These are phyloP conservation scores for Psittacula echo DNA, from an alignment of 2,797 vertebrate species.

Conservation along the genomic window DNA sequence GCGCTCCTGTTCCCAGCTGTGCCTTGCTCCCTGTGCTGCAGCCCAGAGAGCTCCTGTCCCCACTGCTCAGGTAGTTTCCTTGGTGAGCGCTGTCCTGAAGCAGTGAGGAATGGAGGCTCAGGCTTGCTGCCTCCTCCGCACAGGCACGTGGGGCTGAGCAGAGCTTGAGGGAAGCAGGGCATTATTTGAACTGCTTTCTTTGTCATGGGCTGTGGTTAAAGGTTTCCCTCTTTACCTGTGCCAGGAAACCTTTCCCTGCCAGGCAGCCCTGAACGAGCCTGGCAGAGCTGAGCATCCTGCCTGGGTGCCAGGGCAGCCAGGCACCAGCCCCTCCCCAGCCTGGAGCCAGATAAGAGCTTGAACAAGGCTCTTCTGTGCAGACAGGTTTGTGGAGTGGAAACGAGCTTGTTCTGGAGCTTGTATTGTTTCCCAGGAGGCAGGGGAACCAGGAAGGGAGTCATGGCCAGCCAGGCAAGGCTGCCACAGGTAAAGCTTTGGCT, in stretches of 20 bases:
- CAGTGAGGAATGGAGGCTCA: accelerated
- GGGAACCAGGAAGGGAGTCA: accelerated
- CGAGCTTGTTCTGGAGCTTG: background rate
- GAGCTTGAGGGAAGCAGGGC: background rate
- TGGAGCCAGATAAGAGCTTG: constrained; percentile 26
- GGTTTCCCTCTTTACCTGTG: constrained; percentile 20
- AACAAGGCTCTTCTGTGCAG: constrained; percentile 47
- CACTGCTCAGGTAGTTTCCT: background rate
- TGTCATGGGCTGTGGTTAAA: background rate
- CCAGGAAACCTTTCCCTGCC: background rate
- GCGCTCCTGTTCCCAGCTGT: background rate
- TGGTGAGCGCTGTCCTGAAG: background rate
- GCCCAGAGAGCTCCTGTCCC: background rate
- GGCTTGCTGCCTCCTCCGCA: background rate
- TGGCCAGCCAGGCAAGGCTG: background rate
- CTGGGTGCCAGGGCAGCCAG: background rate
- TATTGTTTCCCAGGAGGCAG: background rate
- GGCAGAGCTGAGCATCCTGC: background rate
- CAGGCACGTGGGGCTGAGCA: background rate
- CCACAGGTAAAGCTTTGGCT: background rate
- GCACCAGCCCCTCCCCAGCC: constrained; percentile 12
- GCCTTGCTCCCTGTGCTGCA: background rate
- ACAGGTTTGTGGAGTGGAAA: background rate
- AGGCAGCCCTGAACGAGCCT: background rate
- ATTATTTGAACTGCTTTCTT: constrained; percentile 26